Conservation (phyloP, 2,797 vertebrate genomes). For the Sebastes minor region DNA sequence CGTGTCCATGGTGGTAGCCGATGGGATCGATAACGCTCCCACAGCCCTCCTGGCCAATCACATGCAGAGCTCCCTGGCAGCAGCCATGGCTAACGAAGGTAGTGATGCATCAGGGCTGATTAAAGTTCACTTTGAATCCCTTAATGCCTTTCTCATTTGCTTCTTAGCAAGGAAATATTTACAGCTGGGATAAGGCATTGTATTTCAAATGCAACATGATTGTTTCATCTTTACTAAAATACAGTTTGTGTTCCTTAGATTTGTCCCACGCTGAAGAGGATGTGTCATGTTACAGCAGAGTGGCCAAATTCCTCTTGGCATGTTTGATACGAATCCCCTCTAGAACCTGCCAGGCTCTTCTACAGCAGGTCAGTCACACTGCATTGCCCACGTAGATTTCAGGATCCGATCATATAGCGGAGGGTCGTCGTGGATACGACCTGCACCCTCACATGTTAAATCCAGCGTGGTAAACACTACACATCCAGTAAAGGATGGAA, state of each 20-base stretch:
- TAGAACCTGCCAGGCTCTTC: constrained; percentile 77
- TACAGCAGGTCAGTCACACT: constrained; percentile 78
- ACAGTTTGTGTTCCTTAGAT: constrained; percentile 53
- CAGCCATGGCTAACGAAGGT: constrained; percentile 80
- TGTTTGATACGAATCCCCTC: constrained; percentile 79
- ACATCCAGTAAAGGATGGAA: too few relatives aligned
- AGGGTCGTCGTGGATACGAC: too few relatives aligned
- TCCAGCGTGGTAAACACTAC: too few relatives aligned
- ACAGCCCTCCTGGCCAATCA: constrained; percentile 84
- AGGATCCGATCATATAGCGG: background rate
- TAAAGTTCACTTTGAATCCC: background rate
- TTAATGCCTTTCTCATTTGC: background rate
- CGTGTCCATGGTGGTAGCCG: constrained; percentile 81
- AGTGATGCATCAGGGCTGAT: background rate
- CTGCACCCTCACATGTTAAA: too few relatives aligned
- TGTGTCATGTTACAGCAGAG: constrained; percentile 60
- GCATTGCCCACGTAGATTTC: background rate
- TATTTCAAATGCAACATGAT: background rate
- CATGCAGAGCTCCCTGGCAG: constrained; percentile 80
- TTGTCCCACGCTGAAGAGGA: constrained; percentile 70
- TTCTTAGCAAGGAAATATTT: too few relatives aligned
- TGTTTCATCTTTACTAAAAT: background rate
- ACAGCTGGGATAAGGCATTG: background rate
- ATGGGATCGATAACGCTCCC: constrained; percentile 80
- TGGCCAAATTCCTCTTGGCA: constrained; percentile 78